Conservation (phyloP, 2,113 vertebrate genomes). For the Sarotherodon lohbergeri region DNA sequence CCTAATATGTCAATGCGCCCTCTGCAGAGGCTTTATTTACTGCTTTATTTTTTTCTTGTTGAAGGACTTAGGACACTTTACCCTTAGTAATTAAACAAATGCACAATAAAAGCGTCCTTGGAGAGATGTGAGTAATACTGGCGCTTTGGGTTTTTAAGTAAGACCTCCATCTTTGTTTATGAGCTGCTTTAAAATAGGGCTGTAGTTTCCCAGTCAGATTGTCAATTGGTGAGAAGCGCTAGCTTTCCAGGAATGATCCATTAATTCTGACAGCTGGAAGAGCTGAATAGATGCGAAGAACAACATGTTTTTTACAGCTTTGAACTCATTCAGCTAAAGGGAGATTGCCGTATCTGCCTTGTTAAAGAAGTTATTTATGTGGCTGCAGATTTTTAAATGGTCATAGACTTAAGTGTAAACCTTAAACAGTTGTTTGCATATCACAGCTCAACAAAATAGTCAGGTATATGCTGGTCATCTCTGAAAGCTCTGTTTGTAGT, state of each 20-base stretch:
- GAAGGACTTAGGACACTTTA: neutral
- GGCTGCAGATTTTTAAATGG: neutral
- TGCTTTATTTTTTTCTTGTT: neutral
- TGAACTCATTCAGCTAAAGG: neutral
- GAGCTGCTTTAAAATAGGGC: neutral
- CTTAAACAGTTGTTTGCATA: neutral
- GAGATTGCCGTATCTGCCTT: neutral
- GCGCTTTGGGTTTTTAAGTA: constrained; percentile 3
- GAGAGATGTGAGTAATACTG: neutral
- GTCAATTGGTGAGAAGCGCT: neutral
- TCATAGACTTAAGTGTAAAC: neutral
- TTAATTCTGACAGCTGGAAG: neutral
- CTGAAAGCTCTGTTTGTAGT: neutral
- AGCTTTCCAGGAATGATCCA: neutral
- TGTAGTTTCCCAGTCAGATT: neutral
- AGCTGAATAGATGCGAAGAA: neutral
- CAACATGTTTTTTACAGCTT: neutral
- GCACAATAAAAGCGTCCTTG: neutral
- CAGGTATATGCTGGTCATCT: neutral
- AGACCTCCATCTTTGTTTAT: neutral
- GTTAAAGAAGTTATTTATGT: neutral
- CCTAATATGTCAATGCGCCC: neutral
- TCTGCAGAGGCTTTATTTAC: neutral
- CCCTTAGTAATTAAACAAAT: constrained; percentile 13
- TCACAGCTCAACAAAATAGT: neutral